Conservation (phyloP, 1,140 invertebrate genomes). For the Drosophila lini region DNA sequence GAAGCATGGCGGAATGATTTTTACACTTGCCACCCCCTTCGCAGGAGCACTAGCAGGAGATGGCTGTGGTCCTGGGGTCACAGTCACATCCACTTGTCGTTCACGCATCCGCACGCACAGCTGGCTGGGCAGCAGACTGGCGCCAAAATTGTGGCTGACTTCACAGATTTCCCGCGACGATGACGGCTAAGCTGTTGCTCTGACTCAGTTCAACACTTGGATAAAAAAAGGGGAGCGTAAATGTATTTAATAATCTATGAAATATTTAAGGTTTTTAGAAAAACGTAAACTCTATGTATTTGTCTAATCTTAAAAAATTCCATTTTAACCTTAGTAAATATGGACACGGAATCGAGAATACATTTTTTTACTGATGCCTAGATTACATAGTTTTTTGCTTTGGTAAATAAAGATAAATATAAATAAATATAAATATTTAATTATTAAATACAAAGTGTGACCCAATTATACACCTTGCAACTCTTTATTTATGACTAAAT, state of each 20-base stretch:
- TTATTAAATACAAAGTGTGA: too few species aligned
- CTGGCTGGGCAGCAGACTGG: constrained; percentile 78
- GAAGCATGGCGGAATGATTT: constrained; percentile 77
- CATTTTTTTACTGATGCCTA: neutral
- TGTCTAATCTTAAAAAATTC: too few species aligned
- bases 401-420: neutral
- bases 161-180: constrained; percentile 76
- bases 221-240: neutral
- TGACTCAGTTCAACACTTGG: constrained; percentile 7
- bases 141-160: constrained; percentile 81
- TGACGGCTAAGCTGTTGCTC: constrained; percentile 60
- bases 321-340: too few species aligned
- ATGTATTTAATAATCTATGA: neutral
- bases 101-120: constrained; percentile 77
- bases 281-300: neutral
- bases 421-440: too few species aligned
- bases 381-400: neutral
- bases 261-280: neutral
- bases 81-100: constrained; percentile 44
- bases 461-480: too few species aligned
- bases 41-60: neutral
- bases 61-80: constrained; percentile 15
- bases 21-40: constrained; percentile 43
- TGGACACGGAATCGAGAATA: too few species aligned
- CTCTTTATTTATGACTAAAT: too few species aligned